Base-by-base conservation (phyloP, 2,113 vertebrate genomes). In the Setophaga petechia region DNA sequence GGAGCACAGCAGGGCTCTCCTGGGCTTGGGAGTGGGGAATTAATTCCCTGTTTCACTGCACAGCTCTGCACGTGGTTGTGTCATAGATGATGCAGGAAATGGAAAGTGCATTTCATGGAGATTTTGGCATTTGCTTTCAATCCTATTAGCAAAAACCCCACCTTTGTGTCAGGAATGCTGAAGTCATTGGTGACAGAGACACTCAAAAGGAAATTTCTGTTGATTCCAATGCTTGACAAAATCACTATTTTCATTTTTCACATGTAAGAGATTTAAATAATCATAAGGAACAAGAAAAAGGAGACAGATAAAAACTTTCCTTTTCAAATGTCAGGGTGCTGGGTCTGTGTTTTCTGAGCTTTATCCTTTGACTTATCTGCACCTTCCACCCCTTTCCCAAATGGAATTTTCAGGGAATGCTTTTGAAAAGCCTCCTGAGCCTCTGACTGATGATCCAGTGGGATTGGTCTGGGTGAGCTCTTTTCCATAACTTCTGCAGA, bases 11-110 rank as follows among this genome's bases (percentile, higher is more conserved):
- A 14, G 81, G 46, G 0, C 7, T 7, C 55, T 44, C 57, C 41
- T 6, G 1, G 5, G 2, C 6, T 18, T 27, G 23, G 58, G 20
- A 33, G 37, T 0, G 1, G 8, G 75, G 82, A 17, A 33, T 47
- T 35, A 14, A 71, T 75, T 55, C 31, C 11, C 1, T 41, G 4
- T 51, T 62, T 76, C 21, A 15, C 18, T 1, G 1, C 43, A 10
- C 20, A 1, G 5, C 44, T 28, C 71, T 37, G 21, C 12, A 35
- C 13, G 0, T 2, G 10, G 21, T 9, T 28, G 67, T 3, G 1
- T 21, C 43, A 41, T 0, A 33, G 83, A 31, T 23, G 16, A 2
- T 4, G 52, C 22, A 67, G 35, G 10, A 55, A 88, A 74, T 13
- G 35, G 51, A 28, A 93, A 86, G 59, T 8, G 49, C 8, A 4